Evolutionary conservation across 92 coral and sea anemone genomes (phyloP), one percentile per base, ranked within the genome.

Genomic region (Paragorgia papillata): DNA sequence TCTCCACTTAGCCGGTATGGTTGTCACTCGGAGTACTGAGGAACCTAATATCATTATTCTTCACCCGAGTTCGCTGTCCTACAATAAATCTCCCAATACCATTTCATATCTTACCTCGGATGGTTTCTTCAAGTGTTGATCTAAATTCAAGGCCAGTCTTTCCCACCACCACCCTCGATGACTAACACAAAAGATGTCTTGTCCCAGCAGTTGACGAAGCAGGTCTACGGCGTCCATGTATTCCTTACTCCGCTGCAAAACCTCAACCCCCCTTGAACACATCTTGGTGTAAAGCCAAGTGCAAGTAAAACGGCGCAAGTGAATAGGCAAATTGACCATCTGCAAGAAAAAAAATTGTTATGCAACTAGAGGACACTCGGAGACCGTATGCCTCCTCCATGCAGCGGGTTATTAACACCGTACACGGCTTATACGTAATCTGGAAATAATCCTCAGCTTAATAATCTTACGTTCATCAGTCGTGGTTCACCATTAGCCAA

Each of bases 91-190:
- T n/a, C n/a, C n/a, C n/a, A n/a, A n/a, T n/a, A n/a, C n/a, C n/a
- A n/a, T n/a, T n/a, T n/a, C 29, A 0, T 31, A 25, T 73, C 54
- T 20, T 82, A 94, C 98, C 95, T 94, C 82, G 24, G 69, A 78
- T 0, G 97, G 98, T 74, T 92, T 87, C 80, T 90, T 89, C 62
- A 94, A 76, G 74, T 94, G 98, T 70, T 94, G 98, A 56, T 94
- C 97, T 10, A 91, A 74, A 81, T 94, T 94, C 40, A 94, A 65
- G 14, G 97, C 96, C 24, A 94, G 81, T 44, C 98, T 79, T 54
- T 94, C 97, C 92, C 90, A 91, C 98, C 98, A 94, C 60, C 80
- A 69, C 18, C 98, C 98, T 58, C 97, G 80, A 28, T 86, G 85
- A 66, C 87, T 96, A 44, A 87, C 87, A 75, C 98, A 94, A 51